Base-by-base conservation (phyloP, 2,888 invertebrate species). In the Fragum sueziense region DNA sequence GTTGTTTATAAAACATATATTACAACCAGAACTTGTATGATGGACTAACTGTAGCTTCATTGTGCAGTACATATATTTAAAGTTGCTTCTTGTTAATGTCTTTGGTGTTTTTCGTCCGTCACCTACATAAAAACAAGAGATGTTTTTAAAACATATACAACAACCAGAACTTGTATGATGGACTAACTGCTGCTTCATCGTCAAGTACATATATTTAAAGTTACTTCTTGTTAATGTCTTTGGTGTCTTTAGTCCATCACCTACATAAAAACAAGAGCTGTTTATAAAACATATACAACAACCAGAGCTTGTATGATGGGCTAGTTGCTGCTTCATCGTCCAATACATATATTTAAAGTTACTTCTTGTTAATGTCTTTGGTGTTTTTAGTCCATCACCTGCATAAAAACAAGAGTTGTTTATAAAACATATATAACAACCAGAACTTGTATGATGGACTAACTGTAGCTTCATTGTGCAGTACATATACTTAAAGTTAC, bases 401-500 rank as follows among this genome's bases (percentile, higher is more conserved):
- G 86, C 25, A 82, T 79, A 34, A 70, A 59, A 22, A n/a, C n/a
- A n/a, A n/a, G n/a, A n/a, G n/a, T n/a, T n/a, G n/a, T n/a, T n/a
- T n/a, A n/a, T n/a, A n/a, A n/a, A n/a, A n/a, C n/a, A n/a, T n/a
- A 99, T 93, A 93, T 98, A 99, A 93, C 99, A 99, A 1, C 99
- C 99, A n/a, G 97, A 97, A 54, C 97, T 95, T 0, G 99, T 97
- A 92, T 99, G 99, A 94, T 99, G 99, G 0, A 97, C 97, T 41
- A 99, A 94, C 93, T 99, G 99, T 93, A 99, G 99, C 92, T 98
- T 97, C 86, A 96, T 96, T 0, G 98, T 99, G 99, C 99, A 99
- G 94, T 99, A 99, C 93, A 99, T 94, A 93, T 96, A 95, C 93
- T 94, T 96, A 93, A 96, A 99, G 94, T 99, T 99, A 20, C 98